These are phyloP conservation scores for Strigops habroptila DNA, from an alignment of 2,113 vertebrate species.

Conservation along the genomic window DNA sequence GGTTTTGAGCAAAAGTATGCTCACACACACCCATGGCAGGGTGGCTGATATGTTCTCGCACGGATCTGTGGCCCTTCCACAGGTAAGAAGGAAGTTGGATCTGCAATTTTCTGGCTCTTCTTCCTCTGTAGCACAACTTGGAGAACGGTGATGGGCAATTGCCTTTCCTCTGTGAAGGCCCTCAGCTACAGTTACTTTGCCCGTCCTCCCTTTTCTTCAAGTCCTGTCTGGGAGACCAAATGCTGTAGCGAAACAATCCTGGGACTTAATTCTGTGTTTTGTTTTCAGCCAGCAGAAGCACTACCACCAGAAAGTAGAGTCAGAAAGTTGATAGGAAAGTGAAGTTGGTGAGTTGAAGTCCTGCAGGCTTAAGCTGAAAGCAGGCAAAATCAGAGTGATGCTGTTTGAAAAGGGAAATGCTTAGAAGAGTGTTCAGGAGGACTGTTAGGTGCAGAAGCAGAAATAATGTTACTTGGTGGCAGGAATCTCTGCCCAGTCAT, in stretches of 20 bases:
- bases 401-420: background rate
- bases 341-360: background rate
- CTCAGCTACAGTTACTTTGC: background rate
- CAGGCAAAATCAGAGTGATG: background rate
- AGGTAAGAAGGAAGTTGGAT: background rate
- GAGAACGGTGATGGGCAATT: background rate
- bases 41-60: background rate
- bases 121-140: background rate
- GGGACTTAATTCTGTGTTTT: background rate
- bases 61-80: rapidly evolving
- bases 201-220: background rate
- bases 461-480: background rate
- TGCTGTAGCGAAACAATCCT: background rate
- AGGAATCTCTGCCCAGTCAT: background rate
- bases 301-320: background rate
- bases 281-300: background rate
- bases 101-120: background rate
- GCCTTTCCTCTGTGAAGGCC: background rate
- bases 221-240: background rate
- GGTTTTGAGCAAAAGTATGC: background rate
- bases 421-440: background rate
- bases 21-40: rapidly evolving
- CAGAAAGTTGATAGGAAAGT: background rate
- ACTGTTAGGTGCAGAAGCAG: background rate
- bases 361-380: background rate